These are phyloP conservation scores for Glyphotaelius pellucidus DNA, from an alignment of 2,888 invertebrate species.

Conservation along the genomic window DNA sequence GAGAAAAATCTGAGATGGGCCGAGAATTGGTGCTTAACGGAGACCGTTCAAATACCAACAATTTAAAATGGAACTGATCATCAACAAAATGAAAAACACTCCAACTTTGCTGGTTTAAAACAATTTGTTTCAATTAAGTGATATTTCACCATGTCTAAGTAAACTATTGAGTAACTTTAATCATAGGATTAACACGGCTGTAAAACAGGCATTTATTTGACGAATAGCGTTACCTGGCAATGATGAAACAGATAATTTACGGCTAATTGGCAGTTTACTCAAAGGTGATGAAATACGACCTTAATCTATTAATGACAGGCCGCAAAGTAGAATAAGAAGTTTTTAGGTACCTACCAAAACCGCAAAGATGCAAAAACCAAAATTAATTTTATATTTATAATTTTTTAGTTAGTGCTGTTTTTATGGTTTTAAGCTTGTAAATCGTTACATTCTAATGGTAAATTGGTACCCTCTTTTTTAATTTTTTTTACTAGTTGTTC, in stretches of 20 bases:
- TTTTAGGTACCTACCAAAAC: not conserved
- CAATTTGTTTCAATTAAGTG: no score
- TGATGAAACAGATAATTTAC: no score
- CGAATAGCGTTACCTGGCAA: no score
- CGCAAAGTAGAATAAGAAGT: not conserved
- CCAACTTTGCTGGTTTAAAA: no score
- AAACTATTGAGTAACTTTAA: no score
- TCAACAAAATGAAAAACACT: no score
- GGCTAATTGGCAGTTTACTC: no score
- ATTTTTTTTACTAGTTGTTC: not conserved
- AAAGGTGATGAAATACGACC: not conserved
- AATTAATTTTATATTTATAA: not conserved
- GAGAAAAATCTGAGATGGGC: not conserved
- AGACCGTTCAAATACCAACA: not conserved
- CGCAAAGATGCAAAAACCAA: not conserved
- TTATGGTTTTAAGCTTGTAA: not conserved
- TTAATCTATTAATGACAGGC: not conserved
- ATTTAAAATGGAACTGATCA: not conserved
- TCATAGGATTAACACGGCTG: no score
- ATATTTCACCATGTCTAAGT: no score
- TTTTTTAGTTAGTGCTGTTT: not conserved
- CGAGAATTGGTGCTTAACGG: not conserved
- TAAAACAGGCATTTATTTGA: no score
- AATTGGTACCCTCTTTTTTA: not conserved
- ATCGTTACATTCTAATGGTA: not conserved